These are phyloP conservation scores for Cassiopea andromeda DNA, from an alignment of 30 jellyfish, hydroid and myxozoan species.

Conservation along the genomic window DNA sequence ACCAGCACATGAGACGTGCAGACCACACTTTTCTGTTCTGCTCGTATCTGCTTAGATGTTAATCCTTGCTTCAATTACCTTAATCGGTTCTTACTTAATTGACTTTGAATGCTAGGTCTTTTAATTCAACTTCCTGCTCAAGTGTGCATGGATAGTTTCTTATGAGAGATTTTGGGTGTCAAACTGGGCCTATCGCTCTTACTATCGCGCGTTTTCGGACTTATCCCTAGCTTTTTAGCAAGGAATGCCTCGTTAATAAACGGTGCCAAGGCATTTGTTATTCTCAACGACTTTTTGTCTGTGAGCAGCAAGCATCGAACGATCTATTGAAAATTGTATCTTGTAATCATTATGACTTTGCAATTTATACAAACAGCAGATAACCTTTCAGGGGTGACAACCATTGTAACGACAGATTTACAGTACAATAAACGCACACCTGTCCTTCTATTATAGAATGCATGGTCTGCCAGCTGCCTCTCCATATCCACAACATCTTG, in stretches of 20 bases:
- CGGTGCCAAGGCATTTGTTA: not conserved
- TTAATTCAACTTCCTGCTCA: not conserved
- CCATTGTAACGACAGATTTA: conserved; percentile 20
- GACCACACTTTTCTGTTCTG: too few relatives aligned
- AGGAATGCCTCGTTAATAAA: not conserved
- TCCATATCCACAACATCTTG: not conserved
- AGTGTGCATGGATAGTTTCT: not conserved
- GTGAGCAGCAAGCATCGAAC: not conserved
- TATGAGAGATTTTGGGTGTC: not conserved
- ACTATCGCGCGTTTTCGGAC: not conserved
- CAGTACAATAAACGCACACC: conserved; percentile 50
- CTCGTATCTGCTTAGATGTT: too few relatives aligned
- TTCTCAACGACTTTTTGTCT: not conserved
- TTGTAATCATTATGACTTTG: not conserved
- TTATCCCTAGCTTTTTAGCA: not conserved
- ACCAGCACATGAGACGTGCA: too few relatives aligned
- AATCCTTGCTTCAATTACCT: too few relatives aligned
- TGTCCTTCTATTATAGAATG: conserved; percentile 18
- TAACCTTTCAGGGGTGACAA: conserved; percentile 18
- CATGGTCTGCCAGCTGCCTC: conserved; percentile 53
- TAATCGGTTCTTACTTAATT: too few relatives aligned
- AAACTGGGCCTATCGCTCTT: not conserved
- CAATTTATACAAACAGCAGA: not conserved
- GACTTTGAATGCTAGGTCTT: not conserved
- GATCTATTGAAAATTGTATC: conserved; percentile 5